phyloP scores from a whole-genome alignment of 1,140 invertebrate genomes.

The Cryptotermes secundus region DNA sequence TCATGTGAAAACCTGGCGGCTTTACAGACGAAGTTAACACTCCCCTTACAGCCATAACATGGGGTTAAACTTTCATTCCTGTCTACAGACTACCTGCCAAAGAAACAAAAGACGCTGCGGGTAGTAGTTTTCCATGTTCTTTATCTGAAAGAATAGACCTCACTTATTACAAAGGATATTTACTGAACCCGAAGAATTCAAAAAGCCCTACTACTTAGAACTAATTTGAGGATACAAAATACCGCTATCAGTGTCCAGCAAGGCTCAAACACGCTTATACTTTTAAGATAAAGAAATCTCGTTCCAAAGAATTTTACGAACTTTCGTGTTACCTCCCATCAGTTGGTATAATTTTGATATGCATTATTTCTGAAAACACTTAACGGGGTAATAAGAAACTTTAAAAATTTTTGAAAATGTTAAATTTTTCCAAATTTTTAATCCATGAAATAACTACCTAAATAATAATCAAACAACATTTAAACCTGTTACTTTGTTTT shows the following conservation, averaged over 20 bases:
- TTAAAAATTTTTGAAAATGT: too few species aligned
- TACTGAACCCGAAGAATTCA: not conserved
- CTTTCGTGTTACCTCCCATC: not conserved
- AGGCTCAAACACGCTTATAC: not conserved
- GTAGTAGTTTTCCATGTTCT: conserved; percentile 1
- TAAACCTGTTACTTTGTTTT: too few species aligned
- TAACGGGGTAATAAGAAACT: too few species aligned
- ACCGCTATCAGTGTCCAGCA: not conserved
- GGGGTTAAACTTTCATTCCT: not conserved
- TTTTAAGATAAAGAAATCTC: conserved; percentile 3
- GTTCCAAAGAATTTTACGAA: not conserved
- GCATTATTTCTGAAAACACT: too few species aligned
- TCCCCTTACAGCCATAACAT: not conserved
- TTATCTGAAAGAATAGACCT: not conserved
- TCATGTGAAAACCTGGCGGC: too few species aligned
- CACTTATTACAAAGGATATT: not conserved
- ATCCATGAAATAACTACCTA: too few species aligned
- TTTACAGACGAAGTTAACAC: too few species aligned
- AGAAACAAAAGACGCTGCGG: not conserved
- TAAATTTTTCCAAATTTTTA: too few species aligned
- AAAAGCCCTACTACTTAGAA: not conserved
- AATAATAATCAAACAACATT: too few species aligned
- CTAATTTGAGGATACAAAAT: not conserved
- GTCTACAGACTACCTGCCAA: not conserved
- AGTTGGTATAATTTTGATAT: not conserved